phyloP scores from a whole-genome alignment of 2,113 vertebrate species.

The Trematomus loennbergii region DNA sequence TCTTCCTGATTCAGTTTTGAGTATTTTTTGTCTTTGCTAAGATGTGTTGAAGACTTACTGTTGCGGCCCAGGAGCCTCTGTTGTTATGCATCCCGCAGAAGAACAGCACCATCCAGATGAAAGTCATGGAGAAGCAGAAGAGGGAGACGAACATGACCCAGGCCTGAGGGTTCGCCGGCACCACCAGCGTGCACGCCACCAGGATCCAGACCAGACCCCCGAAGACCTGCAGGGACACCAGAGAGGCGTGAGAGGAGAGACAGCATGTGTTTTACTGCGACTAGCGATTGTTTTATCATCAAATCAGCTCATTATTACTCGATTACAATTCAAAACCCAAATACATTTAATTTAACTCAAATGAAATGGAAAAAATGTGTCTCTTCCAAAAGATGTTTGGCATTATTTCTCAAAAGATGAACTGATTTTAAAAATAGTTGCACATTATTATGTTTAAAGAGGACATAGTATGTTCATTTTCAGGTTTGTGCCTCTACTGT shows the following conservation, averaged over 20 bases:
- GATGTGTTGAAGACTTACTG: constrained; percentile 78
- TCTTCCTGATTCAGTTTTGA: background rate
- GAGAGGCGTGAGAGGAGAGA: background rate
- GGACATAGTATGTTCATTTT: too few species aligned
- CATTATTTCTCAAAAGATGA: too few species aligned
- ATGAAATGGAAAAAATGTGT: background rate
- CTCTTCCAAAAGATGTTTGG: too few species aligned
- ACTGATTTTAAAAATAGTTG: too few species aligned
- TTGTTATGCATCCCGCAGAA: constrained; percentile 77
- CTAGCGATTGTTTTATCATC: background rate
- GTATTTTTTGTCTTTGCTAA: background rate
- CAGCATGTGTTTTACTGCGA: background rate
- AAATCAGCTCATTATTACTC: background rate
- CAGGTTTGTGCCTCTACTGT: too few species aligned
- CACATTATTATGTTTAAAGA: too few species aligned
- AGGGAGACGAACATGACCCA: constrained; percentile 90
- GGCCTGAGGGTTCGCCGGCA: constrained; percentile 76
- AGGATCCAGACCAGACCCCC: constrained; percentile 89
- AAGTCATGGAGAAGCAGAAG: constrained; percentile 86
- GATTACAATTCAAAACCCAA: background rate
- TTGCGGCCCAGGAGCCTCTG: constrained; percentile 78
- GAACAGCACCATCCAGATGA: constrained; percentile 83
- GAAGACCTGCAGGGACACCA: constrained; percentile 73
- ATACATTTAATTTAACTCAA: too few species aligned
- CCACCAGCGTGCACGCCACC: constrained; percentile 81